Conservation (phyloP, 2,888 invertebrate genomes). For the Tipula unca region DNA sequence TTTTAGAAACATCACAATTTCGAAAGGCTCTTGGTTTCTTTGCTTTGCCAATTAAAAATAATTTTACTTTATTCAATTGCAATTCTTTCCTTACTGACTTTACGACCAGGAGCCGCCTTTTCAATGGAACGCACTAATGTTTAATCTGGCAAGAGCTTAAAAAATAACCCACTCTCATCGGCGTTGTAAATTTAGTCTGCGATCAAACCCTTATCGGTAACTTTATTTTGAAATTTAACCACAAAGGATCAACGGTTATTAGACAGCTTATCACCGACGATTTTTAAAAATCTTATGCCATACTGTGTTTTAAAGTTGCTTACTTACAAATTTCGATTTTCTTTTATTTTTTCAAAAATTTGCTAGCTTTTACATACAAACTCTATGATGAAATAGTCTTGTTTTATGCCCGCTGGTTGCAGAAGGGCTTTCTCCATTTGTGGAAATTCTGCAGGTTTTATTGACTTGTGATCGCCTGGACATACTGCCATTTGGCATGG, state of each 20-base stretch:
- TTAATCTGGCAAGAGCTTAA: conserved; percentile 25
- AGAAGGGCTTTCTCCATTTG: conserved; percentile 24
- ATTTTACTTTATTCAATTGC: too few relatives aligned
- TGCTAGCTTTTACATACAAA: conserved; percentile 22
- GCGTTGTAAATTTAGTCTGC: conserved; percentile 26
- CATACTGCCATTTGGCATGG: conserved; percentile 9
- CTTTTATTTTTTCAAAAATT: conserved; percentile 22
- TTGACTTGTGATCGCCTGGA: conserved; percentile 19
- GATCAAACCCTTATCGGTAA: too few relatives aligned
- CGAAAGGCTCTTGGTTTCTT: conserved; percentile 24
- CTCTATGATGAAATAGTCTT: background rate
- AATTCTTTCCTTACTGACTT: too few relatives aligned
- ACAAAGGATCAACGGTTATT: too few relatives aligned
- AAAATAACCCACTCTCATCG: conserved; percentile 25
- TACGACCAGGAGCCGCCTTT: conserved; percentile 19
- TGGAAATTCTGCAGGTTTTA: conserved; percentile 21
- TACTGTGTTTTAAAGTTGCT: too few relatives aligned
- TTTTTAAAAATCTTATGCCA: too few relatives aligned
- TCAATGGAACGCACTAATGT: conserved; percentile 18
- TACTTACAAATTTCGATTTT: conserved; percentile 18
- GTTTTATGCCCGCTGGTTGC: background rate
- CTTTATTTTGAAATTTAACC: conserved; percentile 2
- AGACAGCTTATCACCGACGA: too few relatives aligned
- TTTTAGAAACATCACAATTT: conserved; percentile 23
- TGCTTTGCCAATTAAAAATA: conserved; percentile 27